Conservation (phyloP, 2,113 vertebrate genomes). For the Forbesichthys papilliferus region DNA sequence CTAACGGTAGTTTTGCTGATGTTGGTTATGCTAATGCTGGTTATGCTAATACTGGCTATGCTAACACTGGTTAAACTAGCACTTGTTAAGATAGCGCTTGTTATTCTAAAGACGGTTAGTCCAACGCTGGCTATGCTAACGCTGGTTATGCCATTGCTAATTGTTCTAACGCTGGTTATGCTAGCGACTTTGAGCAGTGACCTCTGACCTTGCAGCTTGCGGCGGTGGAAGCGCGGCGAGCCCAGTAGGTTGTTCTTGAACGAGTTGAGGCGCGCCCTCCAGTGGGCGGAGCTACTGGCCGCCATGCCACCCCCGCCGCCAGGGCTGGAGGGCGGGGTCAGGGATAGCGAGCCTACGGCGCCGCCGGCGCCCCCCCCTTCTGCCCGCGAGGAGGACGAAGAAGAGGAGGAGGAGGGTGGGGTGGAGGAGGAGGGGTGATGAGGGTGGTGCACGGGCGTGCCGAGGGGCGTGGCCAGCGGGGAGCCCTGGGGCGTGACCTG, state of each 20-base stretch:
- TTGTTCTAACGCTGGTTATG: no score
- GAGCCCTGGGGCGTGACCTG: conserved; percentile 89
- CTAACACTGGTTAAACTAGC: no score
- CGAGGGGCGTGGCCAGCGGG: conserved; percentile 85
- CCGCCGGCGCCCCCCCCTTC: conserved; percentile 77
- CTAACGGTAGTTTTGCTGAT: no score
- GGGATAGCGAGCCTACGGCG: conserved; percentile 73
- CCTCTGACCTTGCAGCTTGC: conserved; percentile 87
- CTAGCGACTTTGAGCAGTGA: no score
- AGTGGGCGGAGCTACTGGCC: conserved; percentile 81
- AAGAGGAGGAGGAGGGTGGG: conserved; percentile 79
- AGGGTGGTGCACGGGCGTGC: conserved; percentile 85
- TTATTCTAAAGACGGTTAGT: no score
- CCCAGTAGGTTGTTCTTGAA: conserved; percentile 93
- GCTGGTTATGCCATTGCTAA: no score
- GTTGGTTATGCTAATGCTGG: no score
- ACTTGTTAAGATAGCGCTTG: no score
- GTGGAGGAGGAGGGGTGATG: conserved; percentile 79
- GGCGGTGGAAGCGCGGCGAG: conserved; percentile 90
- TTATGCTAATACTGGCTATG: no score
- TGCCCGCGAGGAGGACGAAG: conserved; percentile 80
- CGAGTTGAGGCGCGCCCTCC: conserved; percentile 91
- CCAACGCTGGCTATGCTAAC: no score
- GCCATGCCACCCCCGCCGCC: conserved; percentile 87
- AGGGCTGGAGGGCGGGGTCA: conserved; percentile 89